These are phyloP conservation scores for Pollenia angustigena DNA, from an alignment of 2,888 invertebrate species.

Conservation along the genomic window DNA sequence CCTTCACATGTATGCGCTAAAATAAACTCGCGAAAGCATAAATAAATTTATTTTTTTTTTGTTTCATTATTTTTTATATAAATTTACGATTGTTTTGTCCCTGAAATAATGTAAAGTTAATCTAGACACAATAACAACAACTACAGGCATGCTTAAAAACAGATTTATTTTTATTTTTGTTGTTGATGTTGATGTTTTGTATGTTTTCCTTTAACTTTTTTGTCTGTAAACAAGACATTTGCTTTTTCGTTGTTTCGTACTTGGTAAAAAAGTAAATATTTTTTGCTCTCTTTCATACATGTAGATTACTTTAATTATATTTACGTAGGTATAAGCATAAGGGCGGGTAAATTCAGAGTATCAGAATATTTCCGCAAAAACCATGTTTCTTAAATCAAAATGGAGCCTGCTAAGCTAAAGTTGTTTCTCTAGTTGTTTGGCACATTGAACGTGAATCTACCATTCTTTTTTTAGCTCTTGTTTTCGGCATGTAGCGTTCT, in stretches of 20 bases:
- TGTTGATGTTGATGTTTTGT: background rate
- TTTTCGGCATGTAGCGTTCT: too few species aligned
- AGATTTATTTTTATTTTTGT: constrained; percentile 37
- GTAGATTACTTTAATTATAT: too few species aligned
- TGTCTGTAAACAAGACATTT: background rate
- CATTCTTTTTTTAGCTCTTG: too few species aligned
- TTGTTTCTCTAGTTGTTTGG: too few species aligned
- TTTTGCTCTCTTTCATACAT: too few species aligned
- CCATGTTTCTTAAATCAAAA: too few species aligned
- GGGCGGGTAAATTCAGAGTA: too few species aligned
- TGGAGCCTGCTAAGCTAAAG: too few species aligned
- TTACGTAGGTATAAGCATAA: too few species aligned
- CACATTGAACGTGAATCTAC: too few species aligned
- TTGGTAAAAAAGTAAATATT: too few species aligned
- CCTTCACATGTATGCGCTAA: background rate
- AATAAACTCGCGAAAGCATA: constrained; percentile 4
- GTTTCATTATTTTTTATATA: constrained; percentile 6
- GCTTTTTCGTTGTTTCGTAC: background rate
- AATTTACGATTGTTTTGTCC: constrained; percentile 52
- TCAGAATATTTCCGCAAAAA: too few species aligned
- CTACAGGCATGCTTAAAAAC: constrained; percentile 1
- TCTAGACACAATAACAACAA: constrained; percentile 46
- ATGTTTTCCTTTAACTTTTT: background rate
- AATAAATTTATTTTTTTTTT: constrained; percentile 12
- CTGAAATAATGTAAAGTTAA: constrained; percentile 50